Conservation (phyloP, 1,140 invertebrate genomes). For the Hydropsyche tenuis region DNA sequence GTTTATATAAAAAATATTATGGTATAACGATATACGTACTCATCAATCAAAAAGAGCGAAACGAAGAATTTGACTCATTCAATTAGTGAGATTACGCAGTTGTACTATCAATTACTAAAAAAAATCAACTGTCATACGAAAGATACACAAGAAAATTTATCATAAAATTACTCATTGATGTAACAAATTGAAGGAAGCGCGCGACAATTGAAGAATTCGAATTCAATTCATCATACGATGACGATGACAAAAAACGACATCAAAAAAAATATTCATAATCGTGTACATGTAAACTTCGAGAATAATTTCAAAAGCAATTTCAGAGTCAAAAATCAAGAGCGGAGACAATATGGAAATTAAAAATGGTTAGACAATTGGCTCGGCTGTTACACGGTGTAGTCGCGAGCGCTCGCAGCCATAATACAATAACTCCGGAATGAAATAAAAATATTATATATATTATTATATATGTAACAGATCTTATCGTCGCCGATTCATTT, state of each 20-base stretch:
- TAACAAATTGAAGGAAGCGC: too few relatives aligned
- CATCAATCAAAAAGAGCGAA: constrained; percentile 26
- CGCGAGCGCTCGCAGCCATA: constrained; percentile 20
- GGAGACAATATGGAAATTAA: constrained; percentile 39
- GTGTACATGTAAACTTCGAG: neutral
- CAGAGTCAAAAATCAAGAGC: constrained; percentile 23
- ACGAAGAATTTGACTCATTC: constrained; percentile 24
- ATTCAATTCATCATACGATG: too few relatives aligned
- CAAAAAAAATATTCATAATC: neutral
- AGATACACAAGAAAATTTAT: neutral
- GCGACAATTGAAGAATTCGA: too few relatives aligned
- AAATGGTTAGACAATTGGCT: constrained; percentile 34
- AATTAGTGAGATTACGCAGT: constrained; percentile 25
- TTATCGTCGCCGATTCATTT: constrained; percentile 15
- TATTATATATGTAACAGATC: neutral
- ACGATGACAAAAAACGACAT: neutral
- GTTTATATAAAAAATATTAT: neutral
- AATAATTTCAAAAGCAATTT: constrained; percentile 2
- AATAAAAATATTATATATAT: neutral
- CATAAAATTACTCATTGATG: neutral
- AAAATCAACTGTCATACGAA: too few relatives aligned
- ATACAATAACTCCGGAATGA: constrained; percentile 10
- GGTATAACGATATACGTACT: constrained; percentile 13
- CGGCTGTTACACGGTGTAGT: constrained; percentile 2
- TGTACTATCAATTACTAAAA: constrained; percentile 7